Percentiles rank a stretch among this genome's conserved stretches.
phyloP scores from a whole-genome alignment of 92 coral and sea anemone species.

The Phymanthus crucifer region DNA sequence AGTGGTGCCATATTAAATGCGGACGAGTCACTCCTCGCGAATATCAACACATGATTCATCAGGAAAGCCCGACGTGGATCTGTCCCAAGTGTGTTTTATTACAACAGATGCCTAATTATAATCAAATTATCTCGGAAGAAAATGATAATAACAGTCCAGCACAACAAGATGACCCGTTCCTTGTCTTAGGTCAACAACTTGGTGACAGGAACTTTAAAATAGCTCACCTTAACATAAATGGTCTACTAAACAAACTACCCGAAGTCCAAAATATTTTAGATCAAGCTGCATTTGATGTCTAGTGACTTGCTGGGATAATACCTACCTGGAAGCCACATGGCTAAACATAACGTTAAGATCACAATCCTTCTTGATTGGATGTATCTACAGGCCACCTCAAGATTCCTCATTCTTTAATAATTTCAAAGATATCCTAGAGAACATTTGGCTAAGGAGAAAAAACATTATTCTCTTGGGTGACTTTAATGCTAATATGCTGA shows the following conservation, averaged over 20 bases:
- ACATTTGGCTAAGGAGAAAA: slow-evolving; percentile 49
- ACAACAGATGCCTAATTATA: neutral
- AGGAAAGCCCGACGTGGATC: neutral
- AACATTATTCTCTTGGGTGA: slow-evolving; percentile 46
- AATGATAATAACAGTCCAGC: neutral
- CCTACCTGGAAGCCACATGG: slow-evolving; percentile 29
- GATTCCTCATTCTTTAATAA: slow-evolving; percentile 35
- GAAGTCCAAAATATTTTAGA: neutral
- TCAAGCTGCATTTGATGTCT: slow-evolving; percentile 9
- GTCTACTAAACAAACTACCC: slow-evolving; percentile 3
- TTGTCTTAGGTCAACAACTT: neutral
- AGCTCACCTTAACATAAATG: slow-evolving; percentile 16
- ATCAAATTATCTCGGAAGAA: neutral
- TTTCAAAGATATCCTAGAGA: slow-evolving; percentile 29
- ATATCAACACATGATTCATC: neutral
- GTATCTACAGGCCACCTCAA: slow-evolving; percentile 31
- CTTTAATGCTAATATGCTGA: slow-evolving; percentile 31
- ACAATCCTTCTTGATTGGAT: slow-evolving; percentile 27
- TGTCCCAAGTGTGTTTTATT: neutral
- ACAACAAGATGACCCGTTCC: neutral
- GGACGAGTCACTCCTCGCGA: neutral
- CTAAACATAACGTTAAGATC: slow-evolving; percentile 29
- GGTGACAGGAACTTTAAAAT: neutral
- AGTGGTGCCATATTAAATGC: slow-evolving; percentile 17
- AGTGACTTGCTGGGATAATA: too few species aligned